Conservation (phyloP, 2,888 invertebrate genomes). For the Apotomis capreana region DNA sequence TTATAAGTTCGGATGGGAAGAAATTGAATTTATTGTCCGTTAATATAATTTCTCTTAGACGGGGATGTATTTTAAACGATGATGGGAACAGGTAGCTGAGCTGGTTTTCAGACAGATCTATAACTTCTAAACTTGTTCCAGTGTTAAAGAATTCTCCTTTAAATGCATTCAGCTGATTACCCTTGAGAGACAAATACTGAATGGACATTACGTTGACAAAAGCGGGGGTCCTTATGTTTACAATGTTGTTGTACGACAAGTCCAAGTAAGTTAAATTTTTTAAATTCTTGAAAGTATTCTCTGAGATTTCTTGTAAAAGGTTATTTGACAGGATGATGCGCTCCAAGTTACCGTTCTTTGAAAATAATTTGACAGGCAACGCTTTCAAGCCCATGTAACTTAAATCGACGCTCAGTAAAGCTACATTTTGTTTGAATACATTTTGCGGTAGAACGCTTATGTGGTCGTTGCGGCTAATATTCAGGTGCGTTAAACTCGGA, state of each 20-base stretch:
- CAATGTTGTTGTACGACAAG: slow-evolving; percentile 90
- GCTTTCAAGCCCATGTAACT: slow-evolving; percentile 89
- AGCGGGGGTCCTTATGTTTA: slow-evolving; percentile 88
- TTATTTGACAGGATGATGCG: slow-evolving; percentile 89
- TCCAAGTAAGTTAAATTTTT: slow-evolving; percentile 89
- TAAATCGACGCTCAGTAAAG: slow-evolving; percentile 88
- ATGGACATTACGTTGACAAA: slow-evolving; percentile 91
- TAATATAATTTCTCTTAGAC: slow-evolving; percentile 87
- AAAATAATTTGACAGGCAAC: slow-evolving; percentile 88
- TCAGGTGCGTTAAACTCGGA: slow-evolving; percentile 87
- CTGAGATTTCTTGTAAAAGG: slow-evolving; percentile 89
- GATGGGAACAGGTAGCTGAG: slow-evolving; percentile 92
- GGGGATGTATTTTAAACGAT: slow-evolving; percentile 92
- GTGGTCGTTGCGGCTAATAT: slow-evolving; percentile 89
- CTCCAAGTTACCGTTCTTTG: slow-evolving; percentile 86
- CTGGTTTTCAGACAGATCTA: slow-evolving; percentile 92
- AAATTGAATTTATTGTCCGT: slow-evolving; percentile 91
- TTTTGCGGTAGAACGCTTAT: slow-evolving; percentile 85
- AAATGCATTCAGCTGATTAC: slow-evolving; percentile 91
- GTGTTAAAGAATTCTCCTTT: slow-evolving; percentile 94
- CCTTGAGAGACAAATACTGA: slow-evolving; percentile 87
- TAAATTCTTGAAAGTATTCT: slow-evolving; percentile 90
- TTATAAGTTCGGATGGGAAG: slow-evolving; percentile 93
- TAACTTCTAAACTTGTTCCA: slow-evolving; percentile 89
- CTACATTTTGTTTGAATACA: slow-evolving; percentile 88